These are phyloP conservation scores for Grammomys surdaster DNA, from an alignment of 2,113 vertebrate genomes.

Conservation along the genomic window DNA sequence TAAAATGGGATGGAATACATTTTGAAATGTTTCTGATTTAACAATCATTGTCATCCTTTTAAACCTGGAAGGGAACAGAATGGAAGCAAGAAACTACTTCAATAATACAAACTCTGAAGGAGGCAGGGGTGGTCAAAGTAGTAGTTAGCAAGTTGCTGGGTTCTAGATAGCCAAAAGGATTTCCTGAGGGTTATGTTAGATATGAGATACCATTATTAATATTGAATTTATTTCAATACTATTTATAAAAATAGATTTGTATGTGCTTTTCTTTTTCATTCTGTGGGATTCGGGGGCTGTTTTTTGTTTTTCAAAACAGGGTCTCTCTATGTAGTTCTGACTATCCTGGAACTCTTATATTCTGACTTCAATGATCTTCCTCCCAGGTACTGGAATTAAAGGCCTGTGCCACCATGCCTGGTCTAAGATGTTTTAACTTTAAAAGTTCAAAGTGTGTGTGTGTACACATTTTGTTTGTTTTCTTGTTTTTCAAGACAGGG, in stretches of 20 bases:
- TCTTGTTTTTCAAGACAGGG: not conserved
- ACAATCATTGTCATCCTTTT: slow-evolving; percentile 17
- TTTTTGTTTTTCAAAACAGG: not conserved
- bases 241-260: not conserved
- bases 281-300: not conserved
- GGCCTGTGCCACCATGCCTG: not conserved
- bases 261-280: not conserved
- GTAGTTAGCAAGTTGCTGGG: slow-evolving; percentile 15
- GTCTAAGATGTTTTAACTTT: not conserved
- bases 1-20: slow-evolving; percentile 6
- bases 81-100: not conserved
- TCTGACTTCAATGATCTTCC: not conserved
- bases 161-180: not conserved
- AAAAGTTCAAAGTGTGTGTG: not conserved
- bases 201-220: slow-evolving; percentile 5
- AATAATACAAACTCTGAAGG: slow-evolving; percentile 24
- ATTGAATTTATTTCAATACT: not conserved
- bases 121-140: not conserved
- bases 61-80: not conserved
- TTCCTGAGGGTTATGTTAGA: not conserved
- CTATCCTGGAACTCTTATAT: not conserved
- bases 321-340: not conserved
- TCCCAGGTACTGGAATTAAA: not conserved
- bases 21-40: slow-evolving; percentile 51
- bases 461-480: too few relatives aligned